These are phyloP conservation scores for Mastomys natalensis DNA, from an alignment of 2,113 vertebrate genomes.

Conservation along the genomic window DNA sequence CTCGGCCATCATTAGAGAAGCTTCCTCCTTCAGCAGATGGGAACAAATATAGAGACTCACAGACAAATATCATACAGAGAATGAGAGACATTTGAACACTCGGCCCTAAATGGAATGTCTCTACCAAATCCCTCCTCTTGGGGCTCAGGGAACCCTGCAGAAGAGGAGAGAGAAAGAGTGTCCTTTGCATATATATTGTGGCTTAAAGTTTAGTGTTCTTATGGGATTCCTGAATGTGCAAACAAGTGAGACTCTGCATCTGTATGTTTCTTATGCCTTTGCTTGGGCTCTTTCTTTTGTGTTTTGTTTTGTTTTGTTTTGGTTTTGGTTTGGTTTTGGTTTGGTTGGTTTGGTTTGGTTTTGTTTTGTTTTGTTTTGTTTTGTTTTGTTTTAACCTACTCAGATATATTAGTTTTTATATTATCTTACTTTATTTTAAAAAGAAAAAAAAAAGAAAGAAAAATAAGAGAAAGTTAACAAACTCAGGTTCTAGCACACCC, in stretches of 20 bases:
- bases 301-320: neutral
- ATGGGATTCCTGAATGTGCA: neutral
- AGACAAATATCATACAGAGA: neutral
- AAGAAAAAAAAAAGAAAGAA: neutral
- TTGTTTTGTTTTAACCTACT: neutral
- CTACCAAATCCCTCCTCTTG: neutral
- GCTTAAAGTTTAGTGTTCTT: neutral
- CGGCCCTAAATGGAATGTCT: neutral
- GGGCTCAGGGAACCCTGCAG: neutral
- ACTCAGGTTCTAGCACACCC: neutral
- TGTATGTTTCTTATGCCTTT: neutral
- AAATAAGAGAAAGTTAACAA: neutral
- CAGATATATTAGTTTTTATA: no score
- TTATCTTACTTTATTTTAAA: neutral
- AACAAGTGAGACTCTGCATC: neutral
- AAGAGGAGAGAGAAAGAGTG: neutral
- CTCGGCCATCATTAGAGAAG: neutral
- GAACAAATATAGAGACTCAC: neutral
- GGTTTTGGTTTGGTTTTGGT: neutral
- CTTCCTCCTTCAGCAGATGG: neutral
- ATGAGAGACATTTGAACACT: neutral
- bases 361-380: neutral
- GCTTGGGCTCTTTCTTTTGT: neutral
- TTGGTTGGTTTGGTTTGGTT: no score
- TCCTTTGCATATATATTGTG: neutral